phyloP scores from a whole-genome alignment of 2,113 vertebrate species.

The Ranitomeya imitator region DNA sequence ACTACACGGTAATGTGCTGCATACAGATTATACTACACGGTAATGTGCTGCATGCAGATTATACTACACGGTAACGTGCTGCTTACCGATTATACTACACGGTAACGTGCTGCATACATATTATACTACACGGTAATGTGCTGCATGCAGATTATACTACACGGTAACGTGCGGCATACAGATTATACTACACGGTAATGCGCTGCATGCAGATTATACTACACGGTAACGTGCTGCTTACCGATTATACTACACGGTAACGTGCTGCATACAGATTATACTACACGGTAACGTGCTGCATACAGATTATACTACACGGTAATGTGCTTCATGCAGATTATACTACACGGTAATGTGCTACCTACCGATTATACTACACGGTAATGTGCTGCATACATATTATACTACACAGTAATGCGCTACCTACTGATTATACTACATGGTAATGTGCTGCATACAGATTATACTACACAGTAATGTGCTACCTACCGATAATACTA shows the following conservation, averaged over 20 bases:
- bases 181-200: no score
- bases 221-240: background rate
- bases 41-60: no score
- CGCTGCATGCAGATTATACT: background rate
- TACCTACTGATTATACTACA: no score
- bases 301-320: no score
- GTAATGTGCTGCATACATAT: background rate
- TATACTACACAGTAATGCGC: background rate
- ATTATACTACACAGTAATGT: no score
- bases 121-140: background rate
- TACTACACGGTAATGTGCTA: background rate
- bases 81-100: background rate
- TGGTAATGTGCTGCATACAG: no score
- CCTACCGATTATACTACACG: background rate
- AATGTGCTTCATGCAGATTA: background rate
- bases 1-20: no score
- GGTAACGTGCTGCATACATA: background rate
- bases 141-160: background rate
- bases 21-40: no score
- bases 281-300: no score
- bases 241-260: background rate
- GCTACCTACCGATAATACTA: no score
- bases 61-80: no score
- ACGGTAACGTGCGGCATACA: no score
- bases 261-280: background rate